Evolutionary conservation across 2,797 vertebrate genomes (phyloP).

Genomic region (Acanthurus lineatus): DNA sequence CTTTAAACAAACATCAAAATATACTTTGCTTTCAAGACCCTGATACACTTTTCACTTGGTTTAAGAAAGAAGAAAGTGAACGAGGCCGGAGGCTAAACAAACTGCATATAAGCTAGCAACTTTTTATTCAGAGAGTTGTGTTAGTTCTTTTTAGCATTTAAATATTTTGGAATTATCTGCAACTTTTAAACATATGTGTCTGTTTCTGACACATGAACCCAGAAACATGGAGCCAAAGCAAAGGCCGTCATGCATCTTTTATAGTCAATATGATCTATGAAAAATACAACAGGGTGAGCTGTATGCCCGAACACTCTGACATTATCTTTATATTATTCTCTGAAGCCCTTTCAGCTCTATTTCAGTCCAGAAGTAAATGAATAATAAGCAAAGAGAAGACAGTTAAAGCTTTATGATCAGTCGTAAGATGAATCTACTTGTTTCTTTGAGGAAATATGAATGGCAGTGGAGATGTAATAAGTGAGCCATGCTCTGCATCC

Average conservation of each 20-base stretch:
- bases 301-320: conserved; percentile 22
- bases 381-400: conserved; percentile 58
- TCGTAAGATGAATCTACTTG: conserved; percentile 5
- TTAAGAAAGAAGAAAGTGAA: background rate
- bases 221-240: conserved; percentile 22
- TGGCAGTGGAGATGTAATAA: conserved; percentile 44
- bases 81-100: background rate
- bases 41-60: background rate
- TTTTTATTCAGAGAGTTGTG: too few species aligned
- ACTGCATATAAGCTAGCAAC: conserved; percentile 1
- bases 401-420: conserved; percentile 37
- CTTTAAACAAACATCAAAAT: background rate
- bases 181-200: background rate
- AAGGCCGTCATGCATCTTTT: background rate
- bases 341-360: conserved; percentile 37
- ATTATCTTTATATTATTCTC: conserved; percentile 49
- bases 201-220: conserved; percentile 6
- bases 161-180: background rate
- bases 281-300: conserved; percentile 21
- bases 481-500: conserved; percentile 62
- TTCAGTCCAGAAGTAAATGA: conserved; percentile 48
- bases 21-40: background rate
- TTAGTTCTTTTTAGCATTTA: background rate
- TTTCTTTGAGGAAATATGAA: conserved; percentile 59
- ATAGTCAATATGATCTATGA: conserved; percentile 23